Evolutionary conservation across 2,113 vertebrate species (phyloP).

Genomic region (Sardina pilchardus): DNA sequence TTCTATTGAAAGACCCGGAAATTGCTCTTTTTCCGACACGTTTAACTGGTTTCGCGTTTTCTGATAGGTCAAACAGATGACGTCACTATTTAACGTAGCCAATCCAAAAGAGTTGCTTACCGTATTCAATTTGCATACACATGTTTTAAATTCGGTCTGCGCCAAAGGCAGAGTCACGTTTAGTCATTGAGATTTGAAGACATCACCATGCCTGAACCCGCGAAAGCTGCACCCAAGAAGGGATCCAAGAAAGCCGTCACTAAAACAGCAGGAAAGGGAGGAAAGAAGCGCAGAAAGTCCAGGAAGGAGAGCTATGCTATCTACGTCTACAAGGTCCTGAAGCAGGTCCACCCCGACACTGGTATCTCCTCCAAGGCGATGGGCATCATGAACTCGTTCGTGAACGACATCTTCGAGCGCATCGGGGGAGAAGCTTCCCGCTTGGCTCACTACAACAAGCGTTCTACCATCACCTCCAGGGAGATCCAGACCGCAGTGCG

Average conservation of each 20-base stretch:
- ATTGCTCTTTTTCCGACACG: too few relatives aligned
- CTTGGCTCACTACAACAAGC: neutral
- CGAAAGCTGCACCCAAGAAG: neutral
- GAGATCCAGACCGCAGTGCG: conserved; percentile 16
- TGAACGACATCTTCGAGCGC: neutral
- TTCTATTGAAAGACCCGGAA: too few relatives aligned
- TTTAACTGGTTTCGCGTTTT: too few relatives aligned
- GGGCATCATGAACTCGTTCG: neutral
- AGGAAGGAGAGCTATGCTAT: conserved; percentile 72
- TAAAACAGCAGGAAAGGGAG: neutral
- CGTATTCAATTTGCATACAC: too few relatives aligned
- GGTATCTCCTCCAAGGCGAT: neutral
- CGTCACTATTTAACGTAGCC: too few relatives aligned
- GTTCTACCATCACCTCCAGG: neutral
- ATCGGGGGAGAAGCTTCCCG: neutral
- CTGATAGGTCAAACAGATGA: too few relatives aligned
- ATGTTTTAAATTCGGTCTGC: too few relatives aligned
- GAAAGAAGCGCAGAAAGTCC: conserved; percentile 40
- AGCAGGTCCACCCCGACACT: conserved; percentile 73
- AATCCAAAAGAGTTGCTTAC: too few relatives aligned
- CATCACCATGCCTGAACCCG: neutral
- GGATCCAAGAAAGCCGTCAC: conserved; percentile 25
- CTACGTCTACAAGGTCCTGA: conserved; percentile 72
- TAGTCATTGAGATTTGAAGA: neutral
- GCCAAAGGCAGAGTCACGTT: too few relatives aligned